Conservation (phyloP, 2,888 invertebrate genomes). For the Agrochola litura region DNA sequence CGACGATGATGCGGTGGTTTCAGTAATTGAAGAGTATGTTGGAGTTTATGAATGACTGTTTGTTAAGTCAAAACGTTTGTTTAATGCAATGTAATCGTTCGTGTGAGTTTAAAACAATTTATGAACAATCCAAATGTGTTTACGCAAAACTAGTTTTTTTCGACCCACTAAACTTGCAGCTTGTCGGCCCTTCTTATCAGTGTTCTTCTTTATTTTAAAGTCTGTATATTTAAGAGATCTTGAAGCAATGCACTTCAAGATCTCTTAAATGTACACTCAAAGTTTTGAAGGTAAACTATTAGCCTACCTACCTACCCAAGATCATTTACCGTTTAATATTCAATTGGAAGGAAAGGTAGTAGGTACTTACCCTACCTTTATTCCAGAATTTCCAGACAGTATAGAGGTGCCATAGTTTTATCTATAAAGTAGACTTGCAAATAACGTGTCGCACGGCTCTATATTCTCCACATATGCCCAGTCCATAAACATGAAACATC, state of each 20-base stretch:
- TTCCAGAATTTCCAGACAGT: background rate
- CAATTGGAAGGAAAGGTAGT: background rate
- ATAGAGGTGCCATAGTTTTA: background rate
- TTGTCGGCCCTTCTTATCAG: background rate
- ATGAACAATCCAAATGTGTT: background rate
- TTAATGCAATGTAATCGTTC: background rate
- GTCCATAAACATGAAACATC: conserved; percentile 47
- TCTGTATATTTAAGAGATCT: background rate
- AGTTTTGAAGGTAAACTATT: background rate
- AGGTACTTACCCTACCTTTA: background rate
- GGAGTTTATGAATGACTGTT: conserved; percentile 13
- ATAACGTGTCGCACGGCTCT: background rate
- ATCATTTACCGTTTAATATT: background rate
- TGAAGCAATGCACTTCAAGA: too few species aligned
- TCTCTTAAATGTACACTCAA: too few species aligned
- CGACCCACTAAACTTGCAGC: background rate
- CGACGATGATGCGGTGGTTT: conserved; percentile 31
- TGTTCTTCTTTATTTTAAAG: background rate
- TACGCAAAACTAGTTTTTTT: background rate
- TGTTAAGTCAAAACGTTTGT: background rate
- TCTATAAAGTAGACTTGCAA: background rate
- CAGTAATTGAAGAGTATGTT: conserved; percentile 28
- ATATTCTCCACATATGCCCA: conserved; percentile 33
- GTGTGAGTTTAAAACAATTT: background rate
- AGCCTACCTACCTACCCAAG: background rate